Percentiles rank a stretch among this genome's conserved stretches.
These are phyloP conservation scores for Paragorgia papillata DNA, from an alignment of 92 coral and sea anemone species.

Conservation along the genomic window DNA sequence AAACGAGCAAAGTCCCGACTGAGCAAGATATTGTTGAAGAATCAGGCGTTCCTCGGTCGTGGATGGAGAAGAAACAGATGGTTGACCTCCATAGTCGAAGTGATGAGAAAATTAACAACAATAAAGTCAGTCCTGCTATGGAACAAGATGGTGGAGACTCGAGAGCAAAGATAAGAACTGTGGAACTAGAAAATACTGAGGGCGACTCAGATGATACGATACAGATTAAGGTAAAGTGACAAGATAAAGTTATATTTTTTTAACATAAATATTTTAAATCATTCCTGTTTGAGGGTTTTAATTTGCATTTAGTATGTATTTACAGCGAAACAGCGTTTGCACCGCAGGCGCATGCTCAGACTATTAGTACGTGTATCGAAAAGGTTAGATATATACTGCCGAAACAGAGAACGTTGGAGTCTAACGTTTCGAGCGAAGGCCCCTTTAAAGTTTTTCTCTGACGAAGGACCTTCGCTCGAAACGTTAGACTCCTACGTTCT, in stretches of 20 bases:
- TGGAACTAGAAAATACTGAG: background rate
- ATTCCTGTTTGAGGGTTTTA: too few relatives aligned
- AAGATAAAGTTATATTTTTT: too few relatives aligned
- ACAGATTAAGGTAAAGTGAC: conserved; percentile 18
- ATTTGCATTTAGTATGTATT: background rate
- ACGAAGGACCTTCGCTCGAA: too few relatives aligned
- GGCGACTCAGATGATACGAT: conserved; percentile 42
- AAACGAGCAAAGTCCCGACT: background rate
- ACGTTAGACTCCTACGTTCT: too few relatives aligned
- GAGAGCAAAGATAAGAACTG: background rate
- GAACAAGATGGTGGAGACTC: background rate
- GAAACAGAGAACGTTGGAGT: too few relatives aligned
- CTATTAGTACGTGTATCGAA: too few relatives aligned
- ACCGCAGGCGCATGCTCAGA: too few relatives aligned
- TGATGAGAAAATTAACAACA: background rate
- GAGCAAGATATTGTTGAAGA: conserved; percentile 3
- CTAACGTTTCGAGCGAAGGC: too few relatives aligned
- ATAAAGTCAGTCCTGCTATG: background rate
- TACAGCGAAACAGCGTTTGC: too few relatives aligned
- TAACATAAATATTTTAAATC: too few relatives aligned
- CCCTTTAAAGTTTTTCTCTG: too few relatives aligned
- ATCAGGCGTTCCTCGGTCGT: conserved; percentile 42
- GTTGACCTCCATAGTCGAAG: conserved; percentile 5
- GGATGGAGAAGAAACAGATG: conserved; percentile 20
- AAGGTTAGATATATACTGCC: too few relatives aligned